Evolutionary conservation across 2,888 invertebrate species (phyloP).

Genomic region (Thereva nobilitata): DNA sequence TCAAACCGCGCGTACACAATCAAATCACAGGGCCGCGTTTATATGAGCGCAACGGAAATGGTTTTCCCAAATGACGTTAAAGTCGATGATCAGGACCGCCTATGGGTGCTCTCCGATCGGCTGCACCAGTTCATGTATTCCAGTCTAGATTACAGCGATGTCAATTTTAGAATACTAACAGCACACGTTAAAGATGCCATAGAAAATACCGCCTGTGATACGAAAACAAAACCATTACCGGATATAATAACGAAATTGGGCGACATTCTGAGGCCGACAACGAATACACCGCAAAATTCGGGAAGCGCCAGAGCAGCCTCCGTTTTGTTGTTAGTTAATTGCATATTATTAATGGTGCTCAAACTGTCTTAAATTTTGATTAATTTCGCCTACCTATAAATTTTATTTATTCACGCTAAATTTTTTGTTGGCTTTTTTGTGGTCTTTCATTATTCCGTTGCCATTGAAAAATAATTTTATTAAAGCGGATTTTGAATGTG

Average conservation of each 20-base stretch:
- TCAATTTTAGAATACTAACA: slow-evolving; percentile 73
- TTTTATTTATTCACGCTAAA: too few relatives aligned
- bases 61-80: slow-evolving; percentile 79
- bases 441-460: too few relatives aligned
- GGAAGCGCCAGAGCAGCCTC: neutral
- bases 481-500: too few relatives aligned
- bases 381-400: too few relatives aligned
- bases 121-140: slow-evolving; percentile 73
- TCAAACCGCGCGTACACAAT: slow-evolving; percentile 69
- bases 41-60: slow-evolving; percentile 71
- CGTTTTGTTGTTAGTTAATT: too few relatives aligned
- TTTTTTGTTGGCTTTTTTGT: too few relatives aligned
- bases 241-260: slow-evolving; percentile 63
- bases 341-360: too few relatives aligned
- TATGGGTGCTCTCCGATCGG: slow-evolving; percentile 76
- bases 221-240: slow-evolving; percentile 62
- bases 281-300: neutral
- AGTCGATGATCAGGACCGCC: slow-evolving; percentile 69
- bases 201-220: slow-evolving; percentile 71
- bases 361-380: too few relatives aligned
- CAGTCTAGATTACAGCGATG: slow-evolving; percentile 64
- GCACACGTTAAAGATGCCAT: slow-evolving; percentile 72
- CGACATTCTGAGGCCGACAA: slow-evolving; percentile 59
- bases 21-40: slow-evolving; percentile 73
- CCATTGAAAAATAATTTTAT: too few relatives aligned